phyloP scores from a whole-genome alignment of 2,797 vertebrate species.

The Sebastes iracundus region DNA sequence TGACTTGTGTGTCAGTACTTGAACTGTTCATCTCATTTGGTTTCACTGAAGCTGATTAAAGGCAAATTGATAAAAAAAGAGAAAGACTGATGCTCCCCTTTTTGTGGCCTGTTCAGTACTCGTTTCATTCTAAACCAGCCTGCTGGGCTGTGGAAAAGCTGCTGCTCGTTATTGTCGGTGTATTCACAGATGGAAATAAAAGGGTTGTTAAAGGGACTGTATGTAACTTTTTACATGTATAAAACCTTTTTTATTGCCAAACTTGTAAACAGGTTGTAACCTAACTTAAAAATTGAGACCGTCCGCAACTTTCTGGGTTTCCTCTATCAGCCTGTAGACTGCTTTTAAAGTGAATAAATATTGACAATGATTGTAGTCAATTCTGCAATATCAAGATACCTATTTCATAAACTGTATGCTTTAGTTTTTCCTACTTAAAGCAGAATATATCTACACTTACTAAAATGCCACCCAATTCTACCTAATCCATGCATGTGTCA shows the following conservation, averaged over 20 bases:
- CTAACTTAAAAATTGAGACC: too few relatives aligned
- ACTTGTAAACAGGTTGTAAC: too few relatives aligned
- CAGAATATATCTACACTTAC: neutral
- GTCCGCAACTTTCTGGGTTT: too few relatives aligned
- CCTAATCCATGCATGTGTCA: neutral
- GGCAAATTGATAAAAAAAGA: constrained; percentile 17
- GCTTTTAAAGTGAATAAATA: too few relatives aligned
- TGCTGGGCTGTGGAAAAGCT: neutral
- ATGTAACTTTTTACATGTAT: neutral
- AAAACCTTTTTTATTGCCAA: too few relatives aligned
- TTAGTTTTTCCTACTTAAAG: neutral
- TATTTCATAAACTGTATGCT: neutral
- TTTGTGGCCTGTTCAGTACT: constrained; percentile 2
- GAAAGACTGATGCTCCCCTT: neutral
- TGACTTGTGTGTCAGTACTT: constrained; percentile 7
- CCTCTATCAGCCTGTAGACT: too few relatives aligned
- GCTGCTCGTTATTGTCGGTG: neutral
- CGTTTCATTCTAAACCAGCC: neutral
- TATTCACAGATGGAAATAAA: neutral
- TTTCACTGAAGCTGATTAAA: constrained; percentile 13
- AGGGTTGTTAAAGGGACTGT: neutral
- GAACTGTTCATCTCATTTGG: constrained; percentile 3
- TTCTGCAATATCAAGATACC: too few relatives aligned
- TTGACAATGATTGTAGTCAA: too few relatives aligned
- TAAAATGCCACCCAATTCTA: neutral